phyloP scores from a whole-genome alignment of 2,797 vertebrate species.

The Chrysocyon brachyurus region DNA sequence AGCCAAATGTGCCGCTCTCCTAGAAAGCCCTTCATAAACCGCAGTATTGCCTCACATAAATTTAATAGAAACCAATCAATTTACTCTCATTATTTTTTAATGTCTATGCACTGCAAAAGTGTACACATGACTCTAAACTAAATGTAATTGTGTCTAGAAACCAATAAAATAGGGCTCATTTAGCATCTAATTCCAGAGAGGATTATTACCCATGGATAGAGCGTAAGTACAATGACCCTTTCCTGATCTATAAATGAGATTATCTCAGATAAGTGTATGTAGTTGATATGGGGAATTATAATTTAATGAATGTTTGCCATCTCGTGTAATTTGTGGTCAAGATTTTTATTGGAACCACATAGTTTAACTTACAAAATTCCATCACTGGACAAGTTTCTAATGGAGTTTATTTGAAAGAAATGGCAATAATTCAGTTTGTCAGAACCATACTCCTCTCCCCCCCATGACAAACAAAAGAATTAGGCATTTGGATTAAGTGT shows the following conservation, averaged over 20 bases:
- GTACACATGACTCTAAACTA: conserved; percentile 50
- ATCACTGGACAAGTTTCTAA: conserved; percentile 18
- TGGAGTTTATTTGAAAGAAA: not conserved
- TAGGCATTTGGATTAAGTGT: not conserved
- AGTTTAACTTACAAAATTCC: conserved; percentile 26
- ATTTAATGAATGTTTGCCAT: conserved; percentile 27
- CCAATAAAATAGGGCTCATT: conserved; percentile 69
- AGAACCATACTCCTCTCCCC: not conserved
- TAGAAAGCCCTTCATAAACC: conserved; percentile 56
- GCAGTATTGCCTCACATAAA: conserved; percentile 61
- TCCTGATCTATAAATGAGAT: conserved; percentile 50
- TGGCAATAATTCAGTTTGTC: not conserved
- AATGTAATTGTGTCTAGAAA: conserved; percentile 70
- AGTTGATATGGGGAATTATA: conserved; percentile 26
- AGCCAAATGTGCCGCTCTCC: not conserved
- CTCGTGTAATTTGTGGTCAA: conserved; percentile 27
- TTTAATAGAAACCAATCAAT: conserved; percentile 38
- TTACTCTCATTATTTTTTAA: conserved; percentile 78
- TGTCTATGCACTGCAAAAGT: conserved; percentile 44
- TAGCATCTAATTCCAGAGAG: conserved; percentile 67
- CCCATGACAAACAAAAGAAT: not conserved
- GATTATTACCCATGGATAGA: conserved; percentile 50
- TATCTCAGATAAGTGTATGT: not conserved
- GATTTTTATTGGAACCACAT: conserved; percentile 3
- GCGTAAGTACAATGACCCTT: not conserved